Percentiles rank a stretch among this genome's conserved stretches.
phyloP scores from a whole-genome alignment of 1,140 invertebrate genomes.

The Aplysia californica region DNA sequence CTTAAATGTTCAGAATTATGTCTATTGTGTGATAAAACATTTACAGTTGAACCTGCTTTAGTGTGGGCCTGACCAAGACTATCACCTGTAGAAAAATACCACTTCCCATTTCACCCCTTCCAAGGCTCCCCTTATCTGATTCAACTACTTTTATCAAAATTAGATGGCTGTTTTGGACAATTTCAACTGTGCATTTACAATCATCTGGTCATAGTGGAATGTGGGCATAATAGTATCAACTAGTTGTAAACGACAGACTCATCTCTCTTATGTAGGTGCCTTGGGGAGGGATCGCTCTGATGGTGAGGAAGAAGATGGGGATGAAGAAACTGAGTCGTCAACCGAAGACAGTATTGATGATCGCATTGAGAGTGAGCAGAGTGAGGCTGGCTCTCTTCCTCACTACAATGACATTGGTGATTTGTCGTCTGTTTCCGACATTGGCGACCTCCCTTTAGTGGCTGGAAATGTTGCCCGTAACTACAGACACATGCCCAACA shows the following conservation, averaged over 20 bases:
- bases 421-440: conserved; percentile 24
- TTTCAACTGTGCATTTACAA: not conserved
- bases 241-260: too few species aligned
- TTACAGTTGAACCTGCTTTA: too few species aligned
- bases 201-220: not conserved
- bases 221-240: not conserved
- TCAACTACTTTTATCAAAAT: not conserved
- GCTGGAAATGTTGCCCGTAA: conserved; percentile 31
- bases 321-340: conserved; percentile 29
- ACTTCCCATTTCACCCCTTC: too few species aligned
- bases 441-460: conserved; percentile 32
- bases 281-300: not conserved
- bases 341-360: conserved; percentile 24
- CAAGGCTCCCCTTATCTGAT: not conserved
- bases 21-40: too few species aligned
- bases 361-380: conserved; percentile 36
- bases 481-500: conserved; percentile 29
- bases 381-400: conserved; percentile 22
- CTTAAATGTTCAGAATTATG: too few species aligned
- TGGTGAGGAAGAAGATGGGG: conserved; percentile 8
- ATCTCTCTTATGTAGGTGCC: not conserved
- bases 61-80: too few species aligned
- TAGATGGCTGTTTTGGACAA: not conserved
- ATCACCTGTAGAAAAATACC: too few species aligned
- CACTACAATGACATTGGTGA: conserved; percentile 26